These are phyloP conservation scores for Malurus cyaneus DNA, from an alignment of 2,113 vertebrate species.

Conservation along the genomic window DNA sequence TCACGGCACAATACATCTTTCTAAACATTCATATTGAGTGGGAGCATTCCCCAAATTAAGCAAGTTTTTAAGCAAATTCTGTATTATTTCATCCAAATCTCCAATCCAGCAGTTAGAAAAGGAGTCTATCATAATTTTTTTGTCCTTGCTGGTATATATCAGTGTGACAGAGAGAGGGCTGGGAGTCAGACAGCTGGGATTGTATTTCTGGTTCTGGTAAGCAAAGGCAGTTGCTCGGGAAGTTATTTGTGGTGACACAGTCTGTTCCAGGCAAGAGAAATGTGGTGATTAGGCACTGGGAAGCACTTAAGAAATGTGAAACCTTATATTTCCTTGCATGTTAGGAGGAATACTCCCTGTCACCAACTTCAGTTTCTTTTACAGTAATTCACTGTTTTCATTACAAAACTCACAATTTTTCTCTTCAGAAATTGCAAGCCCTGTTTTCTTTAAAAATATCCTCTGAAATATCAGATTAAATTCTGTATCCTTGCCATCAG, in stretches of 20 bases:
- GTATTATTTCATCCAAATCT: background rate
- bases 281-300: background rate
- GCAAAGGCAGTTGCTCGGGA: background rate
- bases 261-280: background rate
- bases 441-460: background rate
- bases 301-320: background rate
- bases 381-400: background rate
- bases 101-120: background rate
- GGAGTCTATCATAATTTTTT: background rate
- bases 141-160: background rate
- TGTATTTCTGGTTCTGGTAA: background rate
- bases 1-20: background rate
- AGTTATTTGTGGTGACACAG: background rate
- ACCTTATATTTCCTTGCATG: background rate
- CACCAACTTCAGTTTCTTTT: background rate
- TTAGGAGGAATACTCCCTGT: background rate
- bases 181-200: background rate
- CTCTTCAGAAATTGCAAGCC: background rate
- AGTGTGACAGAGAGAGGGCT: background rate
- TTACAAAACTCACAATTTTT: background rate
- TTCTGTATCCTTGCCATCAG: background rate
- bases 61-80: background rate
- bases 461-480: conserved; percentile 10
- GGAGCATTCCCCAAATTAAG: background rate
- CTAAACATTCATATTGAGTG: background rate